Evolutionary conservation across 2,888 invertebrate species (phyloP), one percentile per base, ranked within the genome.

Genomic region (Eristalis arbustorum): DNA sequence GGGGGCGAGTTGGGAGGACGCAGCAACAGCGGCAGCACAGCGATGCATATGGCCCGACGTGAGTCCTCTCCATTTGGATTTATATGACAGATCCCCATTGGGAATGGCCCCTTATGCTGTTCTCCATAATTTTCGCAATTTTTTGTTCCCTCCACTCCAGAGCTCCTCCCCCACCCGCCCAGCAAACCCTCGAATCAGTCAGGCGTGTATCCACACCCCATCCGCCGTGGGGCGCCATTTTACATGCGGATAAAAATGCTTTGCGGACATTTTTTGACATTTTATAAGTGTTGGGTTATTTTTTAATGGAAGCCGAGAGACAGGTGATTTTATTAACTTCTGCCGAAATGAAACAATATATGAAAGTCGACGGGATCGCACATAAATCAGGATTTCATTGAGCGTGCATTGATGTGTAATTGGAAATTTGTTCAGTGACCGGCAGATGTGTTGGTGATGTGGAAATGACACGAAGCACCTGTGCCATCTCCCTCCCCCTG

Each of bases 301-400:
- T 79, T 84, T 80, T 72, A 76, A 76, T 80, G 75, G 67, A 80
- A 72, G 66, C 57, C 68, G 74, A 69, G 69, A 74, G 83, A 71
- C 74, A 74, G 78, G 83, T 84, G 83, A 83, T 83, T 83, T 83
- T 83, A 83, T 77, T 83, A 83, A 68, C 77, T 77, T 73, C 28
- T 42, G 13, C 23, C 40, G 25, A 68, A 34, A 31, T 42, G 28
- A 62, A 34, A 57, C 49, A 69, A 82, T 62, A 72, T 72, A 49
- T 34, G 68, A 61, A 78, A 77, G 74, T 83, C 77, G 83, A 83
- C 78, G 69, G 68, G 25, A 14, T 31, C 64, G 59, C 73, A 84
- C 66, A 84, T 74, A 84, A 78, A 84, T 84, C 69, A 69, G 78
- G 66, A 69, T 78, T 84, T 78, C 64, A 84, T 84, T 83, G 83